Base-by-base conservation (phyloP, 2,888 invertebrate species). In the Xestia c-nigrum region DNA sequence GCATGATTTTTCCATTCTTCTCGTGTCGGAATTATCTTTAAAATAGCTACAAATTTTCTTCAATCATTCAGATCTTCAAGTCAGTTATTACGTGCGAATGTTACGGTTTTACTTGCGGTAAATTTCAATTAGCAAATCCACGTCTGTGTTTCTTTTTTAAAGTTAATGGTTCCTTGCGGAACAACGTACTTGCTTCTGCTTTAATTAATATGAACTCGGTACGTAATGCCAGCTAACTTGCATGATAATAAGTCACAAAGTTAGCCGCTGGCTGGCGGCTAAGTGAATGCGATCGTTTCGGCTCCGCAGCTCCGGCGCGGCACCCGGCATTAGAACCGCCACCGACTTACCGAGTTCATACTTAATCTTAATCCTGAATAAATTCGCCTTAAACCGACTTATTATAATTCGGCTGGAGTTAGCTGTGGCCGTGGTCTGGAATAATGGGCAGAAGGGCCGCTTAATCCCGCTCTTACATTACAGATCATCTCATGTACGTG, bases 311-410 rank as follows among this genome's bases (percentile, higher is more conserved):
- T 50, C 57, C 57, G 12, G 47, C n/a, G 43, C n/a, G 24, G 65
- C 59, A 21, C 40, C 31, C 21, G 24, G 65, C 59, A 21, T 52
- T 67, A 63, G 65, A 69, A 52, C 57, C 46, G 75, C 65, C 57
- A 47, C 31, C 55, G 67, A 77, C 76, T 77, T 68, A 69, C 38
- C 68, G 43, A 85, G 61, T 78, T 81, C 77, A 78, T 82, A 79
- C 72, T 82, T 76, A 78, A 83, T 83, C 80, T 72, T 85, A 85
- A 86, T 83, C 80, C 83, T 24, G 76, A 43, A 77, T 78, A 84
- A 81, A 78, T 83, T 85, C 50, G 81, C 80, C 79, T 71, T 84
- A 85, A 85, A 81, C 85, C 78, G 72, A 50, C 43, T 69, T 75
- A 67, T 76, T 78, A 77, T 76, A 71, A 80, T 77, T 74, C 72